phyloP scores from a whole-genome alignment of 2,888 invertebrate genomes.

The Trimorus sp. region DNA sequence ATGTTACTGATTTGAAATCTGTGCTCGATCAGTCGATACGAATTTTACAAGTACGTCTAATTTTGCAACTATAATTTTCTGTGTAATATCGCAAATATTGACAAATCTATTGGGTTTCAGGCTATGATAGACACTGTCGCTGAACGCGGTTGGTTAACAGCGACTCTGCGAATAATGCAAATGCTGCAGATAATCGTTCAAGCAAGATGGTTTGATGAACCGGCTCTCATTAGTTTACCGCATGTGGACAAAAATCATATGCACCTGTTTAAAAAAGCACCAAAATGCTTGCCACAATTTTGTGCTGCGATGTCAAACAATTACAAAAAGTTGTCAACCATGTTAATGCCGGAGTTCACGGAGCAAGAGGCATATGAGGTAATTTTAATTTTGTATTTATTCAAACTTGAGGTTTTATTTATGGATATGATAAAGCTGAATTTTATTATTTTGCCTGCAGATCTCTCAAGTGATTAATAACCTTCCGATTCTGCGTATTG shows the following conservation, averaged over 20 bases:
- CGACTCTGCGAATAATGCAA: constrained; percentile 89
- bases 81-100: neutral
- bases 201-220: constrained; percentile 92
- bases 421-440: neutral
- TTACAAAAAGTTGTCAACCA: constrained; percentile 85
- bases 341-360: constrained; percentile 86
- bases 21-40: constrained; percentile 98
- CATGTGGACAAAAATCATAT: constrained; percentile 87
- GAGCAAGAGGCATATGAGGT: constrained; percentile 88
- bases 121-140: constrained; percentile 98
- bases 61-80: too few species aligned
- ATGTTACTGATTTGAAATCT: constrained; percentile 97
- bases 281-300: constrained; percentile 83
- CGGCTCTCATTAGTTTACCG: constrained; percentile 90
- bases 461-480: constrained; percentile 77
- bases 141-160: constrained; percentile 94
- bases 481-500: constrained; percentile 76
- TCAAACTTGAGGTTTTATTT: neutral
- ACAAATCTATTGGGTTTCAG: constrained; percentile 80
- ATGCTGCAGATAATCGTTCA: constrained; percentile 95
- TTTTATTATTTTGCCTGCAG: constrained; percentile 66
- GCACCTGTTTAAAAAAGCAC: constrained; percentile 82
- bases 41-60: constrained; percentile 90
- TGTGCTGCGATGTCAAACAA: constrained; percentile 83
- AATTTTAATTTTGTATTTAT: constrained; percentile 27